Percentiles rank a stretch among this genome's conserved stretches.
These are phyloP conservation scores for Coenonympha arcania DNA, from an alignment of 2,888 invertebrate species.

Conservation along the genomic window DNA sequence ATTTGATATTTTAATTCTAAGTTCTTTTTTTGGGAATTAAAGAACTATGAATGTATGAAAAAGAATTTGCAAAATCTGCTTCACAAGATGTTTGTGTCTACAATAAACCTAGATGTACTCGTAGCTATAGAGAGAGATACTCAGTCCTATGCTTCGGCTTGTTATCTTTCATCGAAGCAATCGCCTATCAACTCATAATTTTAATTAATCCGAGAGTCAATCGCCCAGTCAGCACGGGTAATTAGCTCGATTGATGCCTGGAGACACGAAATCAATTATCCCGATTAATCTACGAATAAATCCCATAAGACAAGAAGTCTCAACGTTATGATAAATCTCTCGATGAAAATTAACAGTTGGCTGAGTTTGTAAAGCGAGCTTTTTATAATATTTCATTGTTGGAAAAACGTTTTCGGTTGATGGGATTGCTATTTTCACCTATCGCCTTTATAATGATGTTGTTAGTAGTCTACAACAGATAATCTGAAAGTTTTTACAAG, in stretches of 20 bases:
- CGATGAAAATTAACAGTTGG: neutral
- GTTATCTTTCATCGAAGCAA: constrained; percentile 38
- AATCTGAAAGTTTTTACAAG: too few species aligned
- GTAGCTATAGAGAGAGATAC: neutral
- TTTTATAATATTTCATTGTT: constrained; percentile 1
- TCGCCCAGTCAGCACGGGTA: constrained; percentile 32
- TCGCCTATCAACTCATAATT: constrained; percentile 43
- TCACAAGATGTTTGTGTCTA: too few species aligned
- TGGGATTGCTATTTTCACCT: neutral
- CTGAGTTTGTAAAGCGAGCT: neutral
- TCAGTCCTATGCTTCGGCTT: neutral
- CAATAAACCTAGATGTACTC: too few species aligned
- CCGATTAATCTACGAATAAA: constrained; percentile 14
- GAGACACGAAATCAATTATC: constrained; percentile 14
- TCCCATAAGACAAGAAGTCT: neutral
- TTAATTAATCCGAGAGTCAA: constrained; percentile 45
- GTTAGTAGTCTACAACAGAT: neutral
- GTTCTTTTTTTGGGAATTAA: too few species aligned
- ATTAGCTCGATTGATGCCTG: constrained; percentile 35
- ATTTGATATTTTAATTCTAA: too few species aligned
- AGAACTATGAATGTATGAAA: too few species aligned
- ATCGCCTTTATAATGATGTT: neutral
- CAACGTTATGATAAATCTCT: neutral
- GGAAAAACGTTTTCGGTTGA: constrained; percentile 1
- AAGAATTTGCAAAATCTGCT: too few species aligned